Conservation (phyloP, 1,140 invertebrate species). For the Drosophila lacertosa region DNA sequence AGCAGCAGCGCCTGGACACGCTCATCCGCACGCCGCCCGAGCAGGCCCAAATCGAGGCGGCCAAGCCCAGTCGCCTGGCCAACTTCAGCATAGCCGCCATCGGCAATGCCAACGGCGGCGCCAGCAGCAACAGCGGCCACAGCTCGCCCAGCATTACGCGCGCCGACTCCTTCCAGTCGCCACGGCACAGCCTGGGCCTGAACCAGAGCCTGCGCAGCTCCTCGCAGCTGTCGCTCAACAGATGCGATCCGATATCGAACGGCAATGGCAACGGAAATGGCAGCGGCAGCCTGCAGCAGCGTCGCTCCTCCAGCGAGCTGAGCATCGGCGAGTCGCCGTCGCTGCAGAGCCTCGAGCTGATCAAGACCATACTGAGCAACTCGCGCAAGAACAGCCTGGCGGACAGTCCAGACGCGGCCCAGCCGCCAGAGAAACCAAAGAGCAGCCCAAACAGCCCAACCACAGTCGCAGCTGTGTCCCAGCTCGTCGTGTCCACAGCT, state of each 20-base stretch:
- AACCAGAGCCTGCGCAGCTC: constrained; percentile 59
- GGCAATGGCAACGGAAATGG: too few relatives aligned
- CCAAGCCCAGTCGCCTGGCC: constrained; percentile 72
- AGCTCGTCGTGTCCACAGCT: neutral
- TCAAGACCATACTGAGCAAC: constrained; percentile 77
- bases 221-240: constrained; percentile 69
- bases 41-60: constrained; percentile 66
- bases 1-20: constrained; percentile 75
- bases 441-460: constrained; percentile 37
- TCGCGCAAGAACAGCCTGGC: constrained; percentile 76
- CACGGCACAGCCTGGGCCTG: constrained; percentile 4
- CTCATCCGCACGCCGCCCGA: constrained; percentile 64
- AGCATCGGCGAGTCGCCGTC: constrained; percentile 81
- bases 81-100: constrained; percentile 75
- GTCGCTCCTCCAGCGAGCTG: constrained; percentile 80
- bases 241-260: constrained; percentile 52
- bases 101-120: constrained; percentile 2
- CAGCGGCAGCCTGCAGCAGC: constrained; percentile 13
- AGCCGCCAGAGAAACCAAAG: constrained; percentile 54
- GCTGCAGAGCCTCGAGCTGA: constrained; percentile 78
- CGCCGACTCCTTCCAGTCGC: constrained; percentile 71
- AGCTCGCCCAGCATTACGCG: constrained; percentile 30
- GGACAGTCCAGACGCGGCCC: constrained; percentile 32
- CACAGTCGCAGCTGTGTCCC: neutral
- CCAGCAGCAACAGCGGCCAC: constrained; percentile 15